phyloP scores from a whole-genome alignment of 2,888 invertebrate species.

The Plusia festucae region DNA sequence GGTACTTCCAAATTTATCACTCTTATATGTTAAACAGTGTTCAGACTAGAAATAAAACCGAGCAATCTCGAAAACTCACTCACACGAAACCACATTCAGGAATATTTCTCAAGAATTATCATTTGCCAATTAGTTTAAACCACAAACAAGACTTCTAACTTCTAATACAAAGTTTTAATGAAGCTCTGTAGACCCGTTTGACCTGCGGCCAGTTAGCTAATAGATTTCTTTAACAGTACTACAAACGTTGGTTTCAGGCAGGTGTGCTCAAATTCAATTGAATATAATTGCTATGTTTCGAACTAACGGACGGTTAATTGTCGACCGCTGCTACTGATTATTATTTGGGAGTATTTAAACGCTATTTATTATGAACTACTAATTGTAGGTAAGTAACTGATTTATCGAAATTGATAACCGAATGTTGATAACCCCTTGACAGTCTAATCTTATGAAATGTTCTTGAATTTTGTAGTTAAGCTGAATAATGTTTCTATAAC shows the following conservation, averaged over 20 bases:
- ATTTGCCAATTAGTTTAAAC: conserved; percentile 33
- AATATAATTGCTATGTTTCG: conserved; percentile 33
- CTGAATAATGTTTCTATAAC: background rate
- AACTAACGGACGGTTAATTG: conserved; percentile 33
- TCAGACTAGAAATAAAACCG: conserved; percentile 31
- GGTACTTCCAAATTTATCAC: conserved; percentile 31
- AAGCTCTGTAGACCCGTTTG: conserved; percentile 30
- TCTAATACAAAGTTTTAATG: conserved; percentile 40
- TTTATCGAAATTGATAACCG: conserved; percentile 9
- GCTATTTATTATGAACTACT: conserved; percentile 16
- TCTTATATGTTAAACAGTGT: conserved; percentile 37
- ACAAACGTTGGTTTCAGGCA: conserved; percentile 32
- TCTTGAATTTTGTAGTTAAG: background rate
- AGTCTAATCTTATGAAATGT: background rate
- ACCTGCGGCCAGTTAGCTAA: conserved; percentile 36
- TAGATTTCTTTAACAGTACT: conserved; percentile 48
- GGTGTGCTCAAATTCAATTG: conserved; percentile 45
- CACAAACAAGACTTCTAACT: conserved; percentile 26
- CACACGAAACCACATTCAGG: conserved; percentile 11
- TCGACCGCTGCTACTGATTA: conserved; percentile 31
- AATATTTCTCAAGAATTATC: conserved; percentile 10
- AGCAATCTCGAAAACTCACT: conserved; percentile 26
- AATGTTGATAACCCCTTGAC: conserved; percentile 4
- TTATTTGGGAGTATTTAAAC: conserved; percentile 26
- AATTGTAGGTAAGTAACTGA: conserved; percentile 25